These are phyloP conservation scores for Bombus pyrosoma DNA, from an alignment of 1,140 invertebrate species.

Conservation along the genomic window DNA sequence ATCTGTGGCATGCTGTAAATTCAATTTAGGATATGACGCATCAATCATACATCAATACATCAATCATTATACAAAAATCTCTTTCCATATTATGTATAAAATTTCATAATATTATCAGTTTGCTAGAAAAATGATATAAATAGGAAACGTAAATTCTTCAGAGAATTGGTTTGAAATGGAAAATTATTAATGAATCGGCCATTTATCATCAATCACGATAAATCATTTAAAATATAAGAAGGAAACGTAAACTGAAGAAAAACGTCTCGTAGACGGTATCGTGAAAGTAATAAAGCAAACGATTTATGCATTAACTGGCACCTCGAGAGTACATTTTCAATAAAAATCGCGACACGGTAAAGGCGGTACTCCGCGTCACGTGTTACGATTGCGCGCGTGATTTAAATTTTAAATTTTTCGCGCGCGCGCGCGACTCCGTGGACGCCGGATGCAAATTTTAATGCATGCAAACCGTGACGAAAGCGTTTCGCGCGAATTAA, in stretches of 20 bases:
- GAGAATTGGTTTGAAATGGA: too few species aligned
- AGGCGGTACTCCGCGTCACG: conserved; percentile 57
- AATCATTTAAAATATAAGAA: neutral
- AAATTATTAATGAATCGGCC: neutral
- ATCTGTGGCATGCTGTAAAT: neutral
- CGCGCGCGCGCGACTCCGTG: conserved; percentile 2
- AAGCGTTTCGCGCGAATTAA: conserved; percentile 47
- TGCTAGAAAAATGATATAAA: neutral
- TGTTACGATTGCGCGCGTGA: conserved; percentile 38
- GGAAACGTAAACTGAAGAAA: neutral
- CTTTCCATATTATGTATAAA: neutral
- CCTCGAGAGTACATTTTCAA: conserved; percentile 40
- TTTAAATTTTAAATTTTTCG: conserved; percentile 63
- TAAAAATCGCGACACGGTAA: conserved; percentile 53
- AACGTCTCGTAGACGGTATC: neutral
- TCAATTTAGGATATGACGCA: neutral
- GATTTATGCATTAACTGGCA: neutral
- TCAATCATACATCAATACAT: too few species aligned
- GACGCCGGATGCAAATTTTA: conserved; percentile 46
- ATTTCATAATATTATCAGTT: neutral
- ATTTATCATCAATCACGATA: too few species aligned
- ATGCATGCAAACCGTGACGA: conserved; percentile 34
- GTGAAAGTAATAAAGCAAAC: neutral
- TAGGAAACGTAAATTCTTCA: neutral
- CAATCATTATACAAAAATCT: neutral